A percentile compares a stretch with the other conserved stretches of the same genome.
Conservation (phyloP, 2,113 vertebrate species). For the Bubo scandiacus region DNA sequence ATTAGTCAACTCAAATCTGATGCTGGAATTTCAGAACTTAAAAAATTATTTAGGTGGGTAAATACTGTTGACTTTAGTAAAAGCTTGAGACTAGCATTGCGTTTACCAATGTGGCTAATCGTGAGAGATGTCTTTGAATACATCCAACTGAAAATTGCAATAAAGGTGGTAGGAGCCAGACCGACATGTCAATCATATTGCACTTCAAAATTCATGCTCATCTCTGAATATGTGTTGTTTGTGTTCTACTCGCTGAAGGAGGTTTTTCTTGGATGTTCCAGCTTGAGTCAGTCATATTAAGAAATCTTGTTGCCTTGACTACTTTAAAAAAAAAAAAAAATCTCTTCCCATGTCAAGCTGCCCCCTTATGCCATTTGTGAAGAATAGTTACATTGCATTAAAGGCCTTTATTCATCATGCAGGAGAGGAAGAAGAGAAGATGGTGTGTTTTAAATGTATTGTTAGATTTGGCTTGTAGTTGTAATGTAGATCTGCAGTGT, state of each 20-base stretch:
- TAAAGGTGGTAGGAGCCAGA: not conserved
- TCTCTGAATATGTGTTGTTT: not conserved
- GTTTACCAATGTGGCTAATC: not conserved
- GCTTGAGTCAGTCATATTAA: conserved; percentile 3
- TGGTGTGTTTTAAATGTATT: not conserved
- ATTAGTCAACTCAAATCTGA: not conserved
- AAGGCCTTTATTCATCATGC: not conserved
- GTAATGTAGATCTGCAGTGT: not conserved
- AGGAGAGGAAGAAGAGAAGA: not conserved
- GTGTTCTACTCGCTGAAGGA: not conserved
- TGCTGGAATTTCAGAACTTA: not conserved
- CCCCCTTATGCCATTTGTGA: not conserved
- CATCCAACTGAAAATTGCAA: not conserved
- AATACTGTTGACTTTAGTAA: not conserved
- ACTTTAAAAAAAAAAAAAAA: not conserved
- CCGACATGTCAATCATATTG: not conserved
- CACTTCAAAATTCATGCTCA: not conserved
- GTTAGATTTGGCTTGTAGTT: not conserved
- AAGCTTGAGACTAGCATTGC: not conserved
- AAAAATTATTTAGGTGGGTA: not conserved
- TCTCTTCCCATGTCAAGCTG: not conserved
- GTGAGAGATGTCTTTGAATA: not conserved
- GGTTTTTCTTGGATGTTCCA: not conserved
- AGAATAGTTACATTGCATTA: not conserved
- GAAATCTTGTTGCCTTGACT: conserved; percentile 2